Percentiles rank a stretch among this genome's conserved stretches.
Conservation (phyloP, 2,113 vertebrate genomes). For the Cinclus cinclus region DNA sequence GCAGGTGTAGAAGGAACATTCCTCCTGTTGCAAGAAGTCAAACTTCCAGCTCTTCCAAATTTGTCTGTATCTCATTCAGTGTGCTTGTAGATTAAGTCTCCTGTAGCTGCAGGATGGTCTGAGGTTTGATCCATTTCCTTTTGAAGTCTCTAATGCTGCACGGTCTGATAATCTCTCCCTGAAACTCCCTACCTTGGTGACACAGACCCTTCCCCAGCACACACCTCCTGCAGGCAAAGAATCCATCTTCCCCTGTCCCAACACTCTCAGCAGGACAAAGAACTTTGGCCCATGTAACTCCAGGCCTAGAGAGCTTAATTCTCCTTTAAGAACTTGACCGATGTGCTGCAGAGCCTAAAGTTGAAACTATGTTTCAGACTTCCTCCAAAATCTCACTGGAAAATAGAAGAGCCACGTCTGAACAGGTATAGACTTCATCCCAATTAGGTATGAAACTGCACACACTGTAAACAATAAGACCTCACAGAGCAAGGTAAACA, state of each 20-base stretch:
- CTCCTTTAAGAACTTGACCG: background rate
- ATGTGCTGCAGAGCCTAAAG: background rate
- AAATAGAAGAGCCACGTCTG: background rate
- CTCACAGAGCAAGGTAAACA: background rate
- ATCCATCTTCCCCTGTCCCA: background rate
- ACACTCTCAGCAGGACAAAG: background rate
- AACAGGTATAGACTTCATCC: background rate
- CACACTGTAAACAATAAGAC: background rate
- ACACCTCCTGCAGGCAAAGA: background rate
- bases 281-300: background rate
- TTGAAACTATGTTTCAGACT: background rate
- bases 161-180: background rate
- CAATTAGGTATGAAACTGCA: background rate
- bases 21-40: background rate
- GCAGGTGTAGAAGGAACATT: background rate
- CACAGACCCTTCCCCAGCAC: background rate
- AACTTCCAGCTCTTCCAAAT: background rate
- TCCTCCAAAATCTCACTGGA: background rate
- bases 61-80: background rate
- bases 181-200: background rate
- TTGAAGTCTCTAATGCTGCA: background rate
- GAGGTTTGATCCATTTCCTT: background rate
- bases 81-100: background rate
- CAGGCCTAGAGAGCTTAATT: background rate
- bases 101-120: background rate